These are phyloP conservation scores for Alectoris magna DNA, from an alignment of 2,797 vertebrate species.

Conservation along the genomic window DNA sequence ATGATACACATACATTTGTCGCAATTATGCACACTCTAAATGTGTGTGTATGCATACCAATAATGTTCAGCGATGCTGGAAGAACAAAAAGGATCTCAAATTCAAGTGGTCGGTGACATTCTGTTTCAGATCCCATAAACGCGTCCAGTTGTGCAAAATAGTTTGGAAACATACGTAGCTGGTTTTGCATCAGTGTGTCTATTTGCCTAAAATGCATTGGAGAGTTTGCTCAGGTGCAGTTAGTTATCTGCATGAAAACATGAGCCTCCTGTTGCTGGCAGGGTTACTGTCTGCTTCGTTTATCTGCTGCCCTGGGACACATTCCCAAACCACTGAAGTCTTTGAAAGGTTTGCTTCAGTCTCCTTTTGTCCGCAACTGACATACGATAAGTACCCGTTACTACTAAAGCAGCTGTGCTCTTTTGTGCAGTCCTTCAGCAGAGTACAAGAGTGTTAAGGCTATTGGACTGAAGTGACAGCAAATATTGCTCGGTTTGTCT, in stretches of 20 bases:
- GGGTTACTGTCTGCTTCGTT: background rate
- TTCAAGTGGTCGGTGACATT: background rate
- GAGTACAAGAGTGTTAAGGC: background rate
- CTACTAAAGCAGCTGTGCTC: background rate
- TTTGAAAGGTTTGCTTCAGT: slow-evolving; percentile 11
- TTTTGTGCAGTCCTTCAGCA: background rate
- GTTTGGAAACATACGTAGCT: background rate
- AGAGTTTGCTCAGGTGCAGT: background rate
- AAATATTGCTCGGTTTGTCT: background rate
- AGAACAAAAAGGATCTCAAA: background rate
- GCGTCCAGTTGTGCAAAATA: background rate
- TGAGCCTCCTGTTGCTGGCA: background rate
- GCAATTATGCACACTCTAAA: accelerated
- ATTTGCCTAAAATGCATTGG: background rate
- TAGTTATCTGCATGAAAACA: slow-evolving; percentile 20
- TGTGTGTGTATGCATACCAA: background rate
- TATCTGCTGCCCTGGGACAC: background rate
- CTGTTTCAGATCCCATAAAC: background rate
- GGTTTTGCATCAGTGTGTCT: background rate
- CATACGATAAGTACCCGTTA: background rate
- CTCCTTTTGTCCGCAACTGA: background rate
- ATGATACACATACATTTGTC: too few species aligned
- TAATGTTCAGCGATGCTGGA: background rate
- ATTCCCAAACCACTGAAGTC: background rate
- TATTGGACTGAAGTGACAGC: background rate